Conservation (phyloP, 2,888 invertebrate species). For the Drosophila longiperda region DNA sequence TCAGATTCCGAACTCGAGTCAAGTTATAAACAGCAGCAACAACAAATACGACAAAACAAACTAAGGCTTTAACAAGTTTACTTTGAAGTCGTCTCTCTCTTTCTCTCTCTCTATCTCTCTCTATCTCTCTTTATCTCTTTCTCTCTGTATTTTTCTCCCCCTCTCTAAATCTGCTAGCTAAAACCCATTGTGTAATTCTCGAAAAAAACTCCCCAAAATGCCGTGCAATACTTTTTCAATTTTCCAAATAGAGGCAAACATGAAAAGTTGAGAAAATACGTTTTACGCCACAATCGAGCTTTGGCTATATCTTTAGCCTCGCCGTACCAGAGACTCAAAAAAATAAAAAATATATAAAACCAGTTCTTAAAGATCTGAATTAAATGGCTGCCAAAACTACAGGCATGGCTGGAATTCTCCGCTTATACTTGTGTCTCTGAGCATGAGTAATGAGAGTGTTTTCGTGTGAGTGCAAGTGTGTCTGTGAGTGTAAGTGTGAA, state of each 20-base stretch:
- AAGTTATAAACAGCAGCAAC: slow-evolving; percentile 39
- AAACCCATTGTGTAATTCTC: slow-evolving; percentile 42
- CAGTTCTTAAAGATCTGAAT: slow-evolving; percentile 43
- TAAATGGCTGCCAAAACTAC: slow-evolving; percentile 50
- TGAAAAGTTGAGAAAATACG: slow-evolving; percentile 66
- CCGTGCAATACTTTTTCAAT: slow-evolving; percentile 76
- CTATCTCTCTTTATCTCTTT: background rate
- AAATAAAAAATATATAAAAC: slow-evolving; percentile 24
- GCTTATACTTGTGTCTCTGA: background rate
- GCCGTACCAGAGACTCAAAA: slow-evolving; percentile 23
- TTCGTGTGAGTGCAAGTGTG: background rate
- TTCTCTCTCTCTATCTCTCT: slow-evolving; percentile 2
- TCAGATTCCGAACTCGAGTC: slow-evolving; percentile 40
- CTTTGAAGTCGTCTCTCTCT: slow-evolving; percentile 7
- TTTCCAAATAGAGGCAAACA: slow-evolving; percentile 67
- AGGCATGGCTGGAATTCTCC: slow-evolving; percentile 48
- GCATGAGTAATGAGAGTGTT: slow-evolving; percentile 3
- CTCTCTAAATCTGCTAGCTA: background rate
- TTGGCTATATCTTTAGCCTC: slow-evolving; percentile 16
- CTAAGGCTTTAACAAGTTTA: slow-evolving; percentile 33
- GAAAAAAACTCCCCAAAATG: slow-evolving; percentile 45
- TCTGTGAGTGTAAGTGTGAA: background rate
- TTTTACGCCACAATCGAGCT: slow-evolving; percentile 13
- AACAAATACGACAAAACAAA: slow-evolving; percentile 24
- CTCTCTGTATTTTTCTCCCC: background rate